Conservation (phyloP, 2,113 vertebrate genomes). For the Python bivittatus region DNA sequence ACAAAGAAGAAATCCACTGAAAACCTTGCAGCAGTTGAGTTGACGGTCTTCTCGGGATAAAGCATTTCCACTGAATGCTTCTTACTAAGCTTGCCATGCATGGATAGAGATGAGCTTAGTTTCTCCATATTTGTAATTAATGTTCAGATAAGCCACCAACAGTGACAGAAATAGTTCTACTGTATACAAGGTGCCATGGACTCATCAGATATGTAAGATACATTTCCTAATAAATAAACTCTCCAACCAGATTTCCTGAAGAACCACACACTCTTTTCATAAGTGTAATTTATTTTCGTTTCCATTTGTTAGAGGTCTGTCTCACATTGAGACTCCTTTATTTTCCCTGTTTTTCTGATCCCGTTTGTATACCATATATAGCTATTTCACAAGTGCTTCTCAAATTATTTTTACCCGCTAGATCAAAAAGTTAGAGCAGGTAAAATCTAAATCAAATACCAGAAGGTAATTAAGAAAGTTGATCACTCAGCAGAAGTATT, state of each 20-base stretch:
- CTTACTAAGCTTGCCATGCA: not conserved
- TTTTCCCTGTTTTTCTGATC: not conserved
- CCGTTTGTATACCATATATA: slow-evolving; percentile 22
- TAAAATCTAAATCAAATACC: slow-evolving; percentile 1
- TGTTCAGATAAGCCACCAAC: not conserved
- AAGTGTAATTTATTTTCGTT: not conserved
- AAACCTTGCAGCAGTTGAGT: slow-evolving; percentile 28
- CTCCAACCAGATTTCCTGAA: not conserved
- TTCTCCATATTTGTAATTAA: not conserved
- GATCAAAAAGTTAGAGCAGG: slow-evolving; percentile 39
- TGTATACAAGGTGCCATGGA: not conserved
- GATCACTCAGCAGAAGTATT: slow-evolving; percentile 25
- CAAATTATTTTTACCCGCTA: slow-evolving; percentile 31
- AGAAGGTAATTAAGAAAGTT: slow-evolving; percentile 48
- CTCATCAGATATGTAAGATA: not conserved
- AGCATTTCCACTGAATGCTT: slow-evolving; percentile 21
- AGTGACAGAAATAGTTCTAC: not conserved
- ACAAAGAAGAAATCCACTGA: slow-evolving; percentile 34
- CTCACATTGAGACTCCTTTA: not conserved
- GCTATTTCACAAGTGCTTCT: slow-evolving; percentile 31
- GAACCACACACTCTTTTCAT: not conserved
- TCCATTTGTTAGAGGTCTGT: not conserved
- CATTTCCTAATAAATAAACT: not conserved
- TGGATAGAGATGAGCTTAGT: not conserved
- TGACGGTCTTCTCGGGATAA: slow-evolving; percentile 7